Evolutionary conservation across 2,113 vertebrate genomes (phyloP).

Genomic region (Odontophorus gujanensis): DNA sequence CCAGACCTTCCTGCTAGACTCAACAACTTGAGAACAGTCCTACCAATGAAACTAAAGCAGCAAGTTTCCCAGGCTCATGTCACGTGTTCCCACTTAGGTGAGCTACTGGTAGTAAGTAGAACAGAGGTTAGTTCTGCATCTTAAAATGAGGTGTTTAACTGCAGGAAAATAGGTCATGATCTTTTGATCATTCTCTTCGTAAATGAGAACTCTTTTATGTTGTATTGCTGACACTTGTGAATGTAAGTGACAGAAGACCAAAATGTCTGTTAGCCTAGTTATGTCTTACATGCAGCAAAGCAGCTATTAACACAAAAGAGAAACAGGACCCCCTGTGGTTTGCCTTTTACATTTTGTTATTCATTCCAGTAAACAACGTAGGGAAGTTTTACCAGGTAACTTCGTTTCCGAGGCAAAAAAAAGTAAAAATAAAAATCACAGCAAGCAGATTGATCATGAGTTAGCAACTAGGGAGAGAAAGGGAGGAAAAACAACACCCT

Average conservation of each 20-base stretch:
- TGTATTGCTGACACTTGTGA: neutral
- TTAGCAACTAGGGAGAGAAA: neutral
- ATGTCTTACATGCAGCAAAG: conserved; percentile 32
- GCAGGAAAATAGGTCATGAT: conserved; percentile 48
- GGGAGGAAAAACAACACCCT: neutral
- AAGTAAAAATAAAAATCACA: neutral
- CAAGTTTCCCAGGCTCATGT: neutral
- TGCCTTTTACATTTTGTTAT: conserved; percentile 10
- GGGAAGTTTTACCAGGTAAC: conserved; percentile 43
- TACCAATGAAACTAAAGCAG: neutral
- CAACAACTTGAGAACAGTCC: neutral
- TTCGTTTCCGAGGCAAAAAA: conserved; percentile 32
- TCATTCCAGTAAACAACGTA: neutral
- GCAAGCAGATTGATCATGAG: neutral
- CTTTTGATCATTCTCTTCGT: neutral
- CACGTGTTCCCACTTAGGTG: rapidly evolving
- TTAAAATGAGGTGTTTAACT: conserved; percentile 27
- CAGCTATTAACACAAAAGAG: conserved; percentile 4
- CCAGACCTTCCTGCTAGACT: neutral
- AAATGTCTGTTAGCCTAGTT: conserved; percentile 43
- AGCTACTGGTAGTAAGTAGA: neutral
- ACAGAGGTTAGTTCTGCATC: neutral
- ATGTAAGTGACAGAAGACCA: conserved; percentile 20
- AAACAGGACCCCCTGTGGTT: neutral
- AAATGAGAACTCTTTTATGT: conserved; percentile 31